These are phyloP conservation scores for Oreochromis grahami DNA, from an alignment of 2,797 vertebrate species.

Conservation along the genomic window DNA sequence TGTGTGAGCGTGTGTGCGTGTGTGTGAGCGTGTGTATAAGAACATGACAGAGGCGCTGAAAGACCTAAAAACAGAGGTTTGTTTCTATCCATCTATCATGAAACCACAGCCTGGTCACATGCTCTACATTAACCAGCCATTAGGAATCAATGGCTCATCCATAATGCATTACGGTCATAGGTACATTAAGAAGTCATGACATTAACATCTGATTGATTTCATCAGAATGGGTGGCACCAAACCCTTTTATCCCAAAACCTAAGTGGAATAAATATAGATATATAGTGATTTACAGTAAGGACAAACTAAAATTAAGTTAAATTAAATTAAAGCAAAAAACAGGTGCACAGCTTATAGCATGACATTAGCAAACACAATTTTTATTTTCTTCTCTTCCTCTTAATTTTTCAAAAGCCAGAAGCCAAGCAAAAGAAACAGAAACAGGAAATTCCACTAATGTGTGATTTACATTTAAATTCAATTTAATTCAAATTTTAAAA, in stretches of 20 bases:
- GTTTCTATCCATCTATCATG: constrained; percentile 26
- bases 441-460: neutral
- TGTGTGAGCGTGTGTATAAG: neutral
- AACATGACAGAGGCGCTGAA: neutral
- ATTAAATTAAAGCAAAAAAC: neutral
- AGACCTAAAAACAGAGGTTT: neutral
- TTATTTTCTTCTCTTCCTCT: neutral
- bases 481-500: neutral
- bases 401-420: neutral
- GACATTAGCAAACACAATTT: neutral
- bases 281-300: neutral
- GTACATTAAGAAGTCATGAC: constrained; percentile 63
- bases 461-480: neutral
- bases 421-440: neutral
- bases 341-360: too few species aligned
- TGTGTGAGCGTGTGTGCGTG: neutral
- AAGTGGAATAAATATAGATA: neutral
- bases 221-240: constrained; percentile 6
- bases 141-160: constrained; percentile 62
- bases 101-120: constrained; percentile 54
- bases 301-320: neutral
- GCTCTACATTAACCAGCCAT: constrained; percentile 64
- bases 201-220: constrained; percentile 55
- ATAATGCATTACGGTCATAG: constrained; percentile 64
- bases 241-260: constrained; percentile 22